Base-by-base conservation (phyloP, 2,113 vertebrate genomes). In the Odontesthes bonariensis region DNA sequence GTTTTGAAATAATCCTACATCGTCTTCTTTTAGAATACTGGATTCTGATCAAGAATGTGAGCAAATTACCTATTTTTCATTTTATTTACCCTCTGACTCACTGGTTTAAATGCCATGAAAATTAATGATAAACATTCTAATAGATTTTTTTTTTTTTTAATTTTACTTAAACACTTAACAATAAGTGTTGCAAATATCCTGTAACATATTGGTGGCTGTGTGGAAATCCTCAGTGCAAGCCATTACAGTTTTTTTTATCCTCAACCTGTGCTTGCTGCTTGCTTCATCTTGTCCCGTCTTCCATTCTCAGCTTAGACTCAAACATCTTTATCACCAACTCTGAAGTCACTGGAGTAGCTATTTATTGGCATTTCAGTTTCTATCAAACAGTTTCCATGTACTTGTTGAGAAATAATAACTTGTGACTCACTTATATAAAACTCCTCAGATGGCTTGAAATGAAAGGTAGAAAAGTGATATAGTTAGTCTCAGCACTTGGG, bases 1-100 rank as follows among this genome's bases (percentile, higher is more conserved):
- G 57, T 62, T 86, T n/a, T 62, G 35, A 80, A 65, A 42, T 75
- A 60, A 81, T 83, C 73, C 64, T 60, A 80, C 69, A 77, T 52
- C n/a, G 27, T 65, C 27, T 55, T 33, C 16, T 73, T 44, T 68
- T 74, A 68, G 47, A 81, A 81, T 44, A 59, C 16, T 13, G 23
- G 47, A 77, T 74, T 59, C 55, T 57, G 35, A 65, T 64, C 67
- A 46, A 70, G 47, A 66, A 38, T 47, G 57, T 59, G 68, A 63
- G n/a, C 40, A 51, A 56, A 63, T 59, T 35, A 33, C 16, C 38
- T 49, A 35, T 23, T 57, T 67, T 62, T 47, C 33, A 46, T 31
- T 1, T 23, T 77, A 67, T 60, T 71, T 52, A 33, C 6, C 55
- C 8, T 2, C 19, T 64, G 49, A 32, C 20, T 66, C 47, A 46